Base-by-base conservation (phyloP, 2,888 invertebrate genomes). In the Uloborus plumipes region DNA sequence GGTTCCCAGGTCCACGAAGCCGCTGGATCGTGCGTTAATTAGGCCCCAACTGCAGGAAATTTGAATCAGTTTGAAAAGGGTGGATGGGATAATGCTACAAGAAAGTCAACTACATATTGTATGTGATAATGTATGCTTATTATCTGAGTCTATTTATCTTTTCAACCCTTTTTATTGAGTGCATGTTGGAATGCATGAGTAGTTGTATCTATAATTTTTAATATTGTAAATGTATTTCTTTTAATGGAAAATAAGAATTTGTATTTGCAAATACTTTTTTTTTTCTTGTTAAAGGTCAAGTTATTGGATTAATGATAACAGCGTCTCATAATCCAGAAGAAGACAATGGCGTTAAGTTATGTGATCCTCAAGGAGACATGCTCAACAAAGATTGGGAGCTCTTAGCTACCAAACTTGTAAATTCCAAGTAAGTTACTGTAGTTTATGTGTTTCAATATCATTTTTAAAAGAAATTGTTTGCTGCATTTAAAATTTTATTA, bases 301-400 rank as follows among this genome's bases (percentile, higher is more conserved):
- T 87, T 11, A 94, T 98, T 87, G 99, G 99, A 59, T 92, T 98
- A n/a, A 98, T 99, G 98, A 96, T 99, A 84, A 99, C 99, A 0
- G 99, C 99, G 0, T 99, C 99, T 0, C 99, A 99, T 89, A 99
- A 99, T 90, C 94, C 98, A 61, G 97, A 94, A 89, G 93, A 93
- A 0, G 99, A 99, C 88, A 99, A 99, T 89, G 99, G 99, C 0
- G 95, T 98, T 2, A 99, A 99, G 89, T 90, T 99, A 65, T 93
- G 99, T 62, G 99, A 99, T 90, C 97, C 98, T 1, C 92, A 92
- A 86, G 99, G 99, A 0, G 98, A 98, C 90, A 99, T 99, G 99
- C 89, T 99, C 87, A 95, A 96, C 86, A 91, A 92, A 81, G 92
- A 93, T 83, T 99, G 99, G 99, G 99, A 99, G 90, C 90, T 89